A percentile compares a stretch with the other conserved stretches of the same genome.
Conservation (phyloP, 2,888 invertebrate genomes). For the Amaurobius ferox region DNA sequence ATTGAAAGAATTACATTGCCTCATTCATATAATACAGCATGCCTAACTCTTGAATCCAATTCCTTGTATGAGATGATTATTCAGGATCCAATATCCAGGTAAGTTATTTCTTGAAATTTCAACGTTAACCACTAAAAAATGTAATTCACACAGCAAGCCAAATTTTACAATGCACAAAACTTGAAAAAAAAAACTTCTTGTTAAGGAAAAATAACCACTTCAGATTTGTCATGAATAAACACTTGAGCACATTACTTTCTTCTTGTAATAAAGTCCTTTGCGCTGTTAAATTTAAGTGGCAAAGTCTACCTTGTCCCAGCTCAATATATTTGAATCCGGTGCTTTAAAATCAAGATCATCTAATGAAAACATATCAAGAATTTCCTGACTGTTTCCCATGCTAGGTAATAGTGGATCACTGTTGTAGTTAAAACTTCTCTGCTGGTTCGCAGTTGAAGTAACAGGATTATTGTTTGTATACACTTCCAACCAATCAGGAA, state of each 20-base stretch:
- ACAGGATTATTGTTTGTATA: conserved; percentile 34
- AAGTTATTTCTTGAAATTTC: no score
- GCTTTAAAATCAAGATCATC: conserved; percentile 71
- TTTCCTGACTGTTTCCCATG: conserved; percentile 55
- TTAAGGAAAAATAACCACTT: no score
- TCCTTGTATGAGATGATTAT: no score
- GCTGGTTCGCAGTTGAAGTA: conserved; percentile 20
- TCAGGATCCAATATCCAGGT: no score
- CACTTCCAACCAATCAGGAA: conserved; percentile 61
- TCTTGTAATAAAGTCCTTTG: background rate
- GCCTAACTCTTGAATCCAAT: no score
- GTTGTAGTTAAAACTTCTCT: conserved; percentile 31
- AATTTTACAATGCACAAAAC: no score
- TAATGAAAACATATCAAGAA: conserved; percentile 64
- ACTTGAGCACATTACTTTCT: conserved; percentile 19
- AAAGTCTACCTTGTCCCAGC: conserved; percentile 65
- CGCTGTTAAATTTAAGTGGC: conserved; percentile 32
- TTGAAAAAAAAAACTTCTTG: no score
- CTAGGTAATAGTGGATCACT: conserved; percentile 58
- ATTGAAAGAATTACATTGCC: no score
- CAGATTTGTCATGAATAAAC: background rate
- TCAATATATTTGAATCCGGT: conserved; percentile 47
- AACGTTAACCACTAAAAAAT: no score
- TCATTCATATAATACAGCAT: no score
- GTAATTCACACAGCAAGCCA: no score